Percentiles rank a stretch among this genome's conserved stretches.
These are phyloP conservation scores for Misgurnus anguillicaudatus DNA, from an alignment of 2,113 vertebrate species.

Conservation along the genomic window DNA sequence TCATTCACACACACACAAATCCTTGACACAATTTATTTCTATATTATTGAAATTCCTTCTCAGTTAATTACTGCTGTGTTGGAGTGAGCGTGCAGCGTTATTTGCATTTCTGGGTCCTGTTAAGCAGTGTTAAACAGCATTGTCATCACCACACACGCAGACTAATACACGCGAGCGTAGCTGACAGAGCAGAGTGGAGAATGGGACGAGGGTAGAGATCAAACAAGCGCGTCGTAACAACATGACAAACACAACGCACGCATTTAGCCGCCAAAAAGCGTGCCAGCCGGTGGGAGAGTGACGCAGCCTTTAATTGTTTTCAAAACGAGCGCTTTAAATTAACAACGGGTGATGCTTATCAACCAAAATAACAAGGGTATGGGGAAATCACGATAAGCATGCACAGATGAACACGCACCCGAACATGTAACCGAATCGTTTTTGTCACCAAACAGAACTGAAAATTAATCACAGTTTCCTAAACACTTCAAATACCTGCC, in stretches of 20 bases:
- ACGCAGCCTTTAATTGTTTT: conserved; percentile 47
- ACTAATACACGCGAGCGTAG: conserved; percentile 43
- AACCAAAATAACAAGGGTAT: conserved; percentile 33
- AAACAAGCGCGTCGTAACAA: conserved; percentile 53
- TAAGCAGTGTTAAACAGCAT: conserved; percentile 59
- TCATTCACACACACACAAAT: conserved; percentile 46
- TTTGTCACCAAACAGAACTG: too few species aligned
- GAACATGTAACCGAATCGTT: not conserved
- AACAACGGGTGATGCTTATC: conserved; percentile 49
- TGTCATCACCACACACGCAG: conserved; percentile 37
- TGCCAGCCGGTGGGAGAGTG: conserved; percentile 41
- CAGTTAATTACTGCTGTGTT: conserved; percentile 62
- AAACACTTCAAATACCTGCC: too few species aligned
- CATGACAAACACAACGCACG: conserved; percentile 52
- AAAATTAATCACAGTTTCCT: too few species aligned
- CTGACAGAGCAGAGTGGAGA: conserved; percentile 53
- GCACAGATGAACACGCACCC: conserved; percentile 21
- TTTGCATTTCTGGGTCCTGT: conserved; percentile 59
- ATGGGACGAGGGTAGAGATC: conserved; percentile 59
- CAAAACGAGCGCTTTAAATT: conserved; percentile 53
- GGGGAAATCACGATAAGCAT: conserved; percentile 13
- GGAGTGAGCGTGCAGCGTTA: conserved; percentile 47
- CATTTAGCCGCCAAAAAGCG: conserved; percentile 39
- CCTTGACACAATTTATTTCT: conserved; percentile 64
- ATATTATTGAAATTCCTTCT: conserved; percentile 58